A percentile compares a stretch with the other conserved stretches of the same genome.
Evolutionary conservation across 35 echinoderm and acorn worm species (phyloP).

Genomic region (Ophiothrix spiculata): DNA sequence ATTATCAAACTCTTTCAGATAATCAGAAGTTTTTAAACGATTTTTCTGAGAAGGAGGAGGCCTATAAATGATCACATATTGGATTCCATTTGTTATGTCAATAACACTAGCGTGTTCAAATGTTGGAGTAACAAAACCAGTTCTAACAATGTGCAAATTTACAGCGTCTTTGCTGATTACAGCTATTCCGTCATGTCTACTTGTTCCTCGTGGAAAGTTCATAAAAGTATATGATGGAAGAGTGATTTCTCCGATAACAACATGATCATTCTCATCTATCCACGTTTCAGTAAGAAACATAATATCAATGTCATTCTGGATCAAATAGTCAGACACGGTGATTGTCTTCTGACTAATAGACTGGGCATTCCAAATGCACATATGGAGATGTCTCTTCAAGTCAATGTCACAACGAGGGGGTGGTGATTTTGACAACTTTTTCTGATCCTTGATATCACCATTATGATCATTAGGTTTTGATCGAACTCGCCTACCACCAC

Average conservation of each 20-base stretch:
- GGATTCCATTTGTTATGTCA: no score
- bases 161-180: not conserved
- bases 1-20: no score
- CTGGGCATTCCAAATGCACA: conserved; percentile 36
- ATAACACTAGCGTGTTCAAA: no score
- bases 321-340: conserved; percentile 8
- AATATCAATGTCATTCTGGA: conserved; percentile 31
- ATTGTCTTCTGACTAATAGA: conserved; percentile 32
- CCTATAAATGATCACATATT: no score
- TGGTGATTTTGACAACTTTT: not conserved
- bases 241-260: conserved; percentile 18
- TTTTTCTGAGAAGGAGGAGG: no score
- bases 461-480: not conserved
- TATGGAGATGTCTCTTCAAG: not conserved
- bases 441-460: not conserved
- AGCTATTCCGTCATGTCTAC: conserved; percentile 14
- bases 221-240: conserved; percentile 27
- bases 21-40: no score
- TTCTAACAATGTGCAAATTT: not conserved
- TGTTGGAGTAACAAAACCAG: not conserved
- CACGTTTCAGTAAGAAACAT: conserved; percentile 8
- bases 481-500: not conserved
- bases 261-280: conserved; percentile 37
- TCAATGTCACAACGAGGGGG: not conserved
- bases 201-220: conserved; percentile 1